These are phyloP conservation scores for Irena cyanogastra DNA, from an alignment of 2,113 vertebrate species.

Conservation along the genomic window DNA sequence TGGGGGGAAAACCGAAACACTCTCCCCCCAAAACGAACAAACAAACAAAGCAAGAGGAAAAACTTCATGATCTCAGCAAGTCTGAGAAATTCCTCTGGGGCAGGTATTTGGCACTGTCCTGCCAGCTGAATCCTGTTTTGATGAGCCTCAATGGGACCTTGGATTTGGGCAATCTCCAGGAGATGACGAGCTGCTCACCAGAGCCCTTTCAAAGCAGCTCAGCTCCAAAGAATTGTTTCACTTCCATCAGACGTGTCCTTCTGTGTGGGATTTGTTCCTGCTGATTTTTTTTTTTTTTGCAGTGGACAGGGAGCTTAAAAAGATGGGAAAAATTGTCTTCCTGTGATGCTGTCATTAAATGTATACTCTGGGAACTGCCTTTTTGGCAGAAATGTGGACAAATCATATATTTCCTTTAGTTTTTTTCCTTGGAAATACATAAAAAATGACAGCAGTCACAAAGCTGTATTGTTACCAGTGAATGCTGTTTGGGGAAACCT, in stretches of 20 bases:
- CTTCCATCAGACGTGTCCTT: background rate
- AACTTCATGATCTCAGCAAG: background rate
- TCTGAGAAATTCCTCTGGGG: background rate
- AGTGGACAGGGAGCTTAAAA: background rate
- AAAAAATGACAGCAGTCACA: background rate
- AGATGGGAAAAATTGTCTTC: background rate
- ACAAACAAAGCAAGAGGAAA: background rate
- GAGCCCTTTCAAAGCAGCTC: background rate
- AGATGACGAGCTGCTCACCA: background rate
- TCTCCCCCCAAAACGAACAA: accelerated
- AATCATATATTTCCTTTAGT: background rate
- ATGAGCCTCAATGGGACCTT: background rate
- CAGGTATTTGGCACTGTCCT: background rate
- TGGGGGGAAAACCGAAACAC: accelerated
- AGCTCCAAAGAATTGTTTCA: background rate
- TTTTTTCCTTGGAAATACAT: constrained; percentile 8
- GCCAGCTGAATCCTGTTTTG: background rate
- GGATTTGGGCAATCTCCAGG: background rate
- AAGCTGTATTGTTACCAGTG: background rate
- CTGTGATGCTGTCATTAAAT: constrained; percentile 8
- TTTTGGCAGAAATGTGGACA: background rate
- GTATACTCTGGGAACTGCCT: background rate
- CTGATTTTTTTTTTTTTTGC: background rate
- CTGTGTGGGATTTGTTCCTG: constrained; percentile 13
- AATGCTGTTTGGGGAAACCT: background rate